phyloP scores from a whole-genome alignment of 1,140 invertebrate species.

The Ruditapes philippinarum region DNA sequence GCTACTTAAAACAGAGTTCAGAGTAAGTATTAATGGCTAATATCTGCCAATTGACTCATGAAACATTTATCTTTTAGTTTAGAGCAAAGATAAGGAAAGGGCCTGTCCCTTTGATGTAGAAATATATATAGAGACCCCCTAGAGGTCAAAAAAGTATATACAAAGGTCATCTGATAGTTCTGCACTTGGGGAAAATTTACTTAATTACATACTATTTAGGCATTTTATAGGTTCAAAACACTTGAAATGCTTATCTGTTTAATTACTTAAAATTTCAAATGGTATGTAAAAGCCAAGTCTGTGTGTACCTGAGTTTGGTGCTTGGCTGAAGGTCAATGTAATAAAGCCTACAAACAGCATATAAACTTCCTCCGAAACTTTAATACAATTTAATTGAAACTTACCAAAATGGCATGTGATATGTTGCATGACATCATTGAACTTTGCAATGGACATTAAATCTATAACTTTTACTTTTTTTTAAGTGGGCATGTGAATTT shows the following conservation, averaged over 20 bases:
- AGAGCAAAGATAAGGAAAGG: background rate
- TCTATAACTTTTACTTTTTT: too few relatives aligned
- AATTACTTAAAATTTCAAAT: background rate
- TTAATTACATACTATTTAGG: background rate
- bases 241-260: background rate
- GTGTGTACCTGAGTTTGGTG: too few relatives aligned
- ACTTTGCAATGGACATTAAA: too few relatives aligned
- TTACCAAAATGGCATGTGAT: too few relatives aligned
- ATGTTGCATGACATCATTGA: too few relatives aligned
- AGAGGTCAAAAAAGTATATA: background rate
- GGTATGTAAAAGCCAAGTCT: too few relatives aligned
- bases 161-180: background rate
- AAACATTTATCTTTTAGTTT: background rate
- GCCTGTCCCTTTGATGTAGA: conserved; percentile 7
- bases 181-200: background rate
- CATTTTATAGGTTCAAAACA: background rate
- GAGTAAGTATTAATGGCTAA: background rate
- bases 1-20: background rate
- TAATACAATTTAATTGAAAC: too few relatives aligned
- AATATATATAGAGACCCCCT: background rate
- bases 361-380: too few relatives aligned
- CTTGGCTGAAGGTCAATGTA: too few relatives aligned
- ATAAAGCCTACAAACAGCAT: too few relatives aligned
- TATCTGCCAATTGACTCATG: background rate
- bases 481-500: too few relatives aligned